Conservation (phyloP, 1,140 invertebrate genomes). For the Bombus sibiricus region DNA sequence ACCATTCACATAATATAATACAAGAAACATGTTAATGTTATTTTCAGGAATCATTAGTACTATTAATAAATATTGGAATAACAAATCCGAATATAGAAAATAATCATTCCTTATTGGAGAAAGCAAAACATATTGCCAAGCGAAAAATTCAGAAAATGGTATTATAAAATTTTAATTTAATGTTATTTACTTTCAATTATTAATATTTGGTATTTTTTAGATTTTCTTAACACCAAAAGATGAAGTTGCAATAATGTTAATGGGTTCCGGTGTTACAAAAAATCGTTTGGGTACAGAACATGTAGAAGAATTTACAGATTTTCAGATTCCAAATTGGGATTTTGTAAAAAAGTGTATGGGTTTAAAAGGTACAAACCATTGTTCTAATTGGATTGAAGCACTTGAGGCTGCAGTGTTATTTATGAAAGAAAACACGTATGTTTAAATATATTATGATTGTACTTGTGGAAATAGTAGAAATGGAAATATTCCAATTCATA, state of each 20-base stretch:
- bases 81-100: conserved; percentile 33
- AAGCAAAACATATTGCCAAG: too few species aligned
- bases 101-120: conserved; percentile 12
- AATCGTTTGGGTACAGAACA: conserved; percentile 1
- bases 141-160: conserved; percentile 69
- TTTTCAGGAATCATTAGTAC: conserved; percentile 58
- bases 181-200: not conserved
- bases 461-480: not conserved
- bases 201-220: conserved; percentile 34
- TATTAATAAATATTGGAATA: conserved; percentile 61
- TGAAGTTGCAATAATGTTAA: conserved; percentile 61
- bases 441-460: not conserved
- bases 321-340: conserved; percentile 58
- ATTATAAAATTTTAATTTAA: not conserved
- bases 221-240: conserved; percentile 70
- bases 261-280: too few species aligned
- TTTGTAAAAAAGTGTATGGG: conserved; percentile 60
- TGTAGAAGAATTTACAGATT: conserved; percentile 28
- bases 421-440: conserved; percentile 62
- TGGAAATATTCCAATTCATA: not conserved
- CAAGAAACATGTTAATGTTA: not conserved
- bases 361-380: conserved; percentile 46
- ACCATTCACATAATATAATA: not conserved
- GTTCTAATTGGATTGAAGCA: conserved; percentile 68
- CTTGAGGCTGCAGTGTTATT: conserved; percentile 55